These are phyloP conservation scores for Sinosuthora webbiana DNA, from an alignment of 2,113 vertebrate genomes.

Conservation along the genomic window DNA sequence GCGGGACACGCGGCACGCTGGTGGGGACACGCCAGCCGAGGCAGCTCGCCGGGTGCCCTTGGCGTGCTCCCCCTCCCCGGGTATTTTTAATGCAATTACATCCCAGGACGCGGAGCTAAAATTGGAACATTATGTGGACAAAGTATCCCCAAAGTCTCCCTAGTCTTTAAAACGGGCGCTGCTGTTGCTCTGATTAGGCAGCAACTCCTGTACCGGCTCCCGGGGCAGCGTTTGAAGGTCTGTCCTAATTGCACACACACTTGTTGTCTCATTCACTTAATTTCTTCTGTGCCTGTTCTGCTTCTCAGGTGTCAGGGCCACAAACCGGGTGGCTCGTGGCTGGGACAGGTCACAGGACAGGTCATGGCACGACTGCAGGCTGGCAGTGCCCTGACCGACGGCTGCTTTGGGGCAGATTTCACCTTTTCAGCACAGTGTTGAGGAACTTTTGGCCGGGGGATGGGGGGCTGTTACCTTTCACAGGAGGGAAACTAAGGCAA, in stretches of 20 bases:
- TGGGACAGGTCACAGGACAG: neutral
- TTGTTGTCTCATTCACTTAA: slow-evolving; percentile 52
- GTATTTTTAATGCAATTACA: slow-evolving; percentile 59
- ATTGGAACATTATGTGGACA: slow-evolving; percentile 62
- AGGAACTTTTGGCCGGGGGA: fast-evolving
- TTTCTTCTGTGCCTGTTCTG: neutral
- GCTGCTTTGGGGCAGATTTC: neutral
- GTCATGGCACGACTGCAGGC: neutral
- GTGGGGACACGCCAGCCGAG: neutral
- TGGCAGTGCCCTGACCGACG: fast-evolving
- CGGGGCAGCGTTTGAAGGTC: neutral
- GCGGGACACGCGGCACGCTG: neutral
- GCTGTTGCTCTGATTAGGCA: slow-evolving; percentile 7
- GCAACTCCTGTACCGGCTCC: neutral
- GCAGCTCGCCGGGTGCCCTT: slow-evolving; percentile 14
- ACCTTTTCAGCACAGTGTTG: fast-evolving
- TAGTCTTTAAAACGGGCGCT: neutral
- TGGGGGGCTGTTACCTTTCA: neutral
- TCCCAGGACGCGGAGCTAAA: slow-evolving; percentile 40
- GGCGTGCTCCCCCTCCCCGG: neutral
- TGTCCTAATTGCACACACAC: neutral
- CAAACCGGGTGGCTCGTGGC: neutral
- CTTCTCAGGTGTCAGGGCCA: slow-evolving; percentile 18
- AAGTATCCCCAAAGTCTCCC: slow-evolving; percentile 46
- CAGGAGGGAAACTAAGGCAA: neutral